Evolutionary conservation across 2,797 vertebrate species (phyloP), one percentile per base, ranked within the genome.

Genomic region (Hydrolagus colliei): DNA sequence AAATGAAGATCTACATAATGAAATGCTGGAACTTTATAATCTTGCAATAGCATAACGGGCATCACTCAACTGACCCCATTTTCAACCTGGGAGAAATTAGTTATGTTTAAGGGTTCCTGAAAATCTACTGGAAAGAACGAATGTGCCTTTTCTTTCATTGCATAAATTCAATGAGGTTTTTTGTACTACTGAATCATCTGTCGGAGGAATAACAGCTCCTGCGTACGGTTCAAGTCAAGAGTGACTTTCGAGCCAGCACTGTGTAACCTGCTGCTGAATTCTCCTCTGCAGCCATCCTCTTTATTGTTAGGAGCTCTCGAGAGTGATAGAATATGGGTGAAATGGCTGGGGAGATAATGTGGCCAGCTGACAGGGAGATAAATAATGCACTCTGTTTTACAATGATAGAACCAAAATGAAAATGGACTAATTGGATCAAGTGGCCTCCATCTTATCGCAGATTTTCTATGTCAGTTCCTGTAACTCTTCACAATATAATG

Each of bases 51-150:
- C 41, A 20, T 61, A 12, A 22, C 1, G 75, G 61, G 18, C 20
- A 1, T 61, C 9, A 52, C n/a, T 52, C 52, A 77, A 77, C 61
- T 41, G 18, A n/a, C 62, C 20, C 63, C 22, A 32, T 68, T 84
- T 32, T 20, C 62, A 67, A 84, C 18, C 10, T 52, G 80, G 63
- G 6, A 68, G 80, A 18, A 14, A 86, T 87, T 90, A 90, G 41
- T 2, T 18, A n/a, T 0, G 41, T 77, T 11, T 6, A 4, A 77
- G 18, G 18, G 20, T 77, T n/a, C 61, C 18, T 61, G 41, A 61
- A 0, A 77, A 59, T 61, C 75, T 77, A 20, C 0, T 77, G 75
- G 41, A n/a, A 77, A 18, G 0, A 61, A 77, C 18, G n/a, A 77
- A 77, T n/a, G 16, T n/a, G 16, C 41, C 61, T 61, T 61, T 20